Evolutionary conservation across 35 echinoderm and acorn worm species (phyloP).

Genomic region (Heliocidaris tuberculata): DNA sequence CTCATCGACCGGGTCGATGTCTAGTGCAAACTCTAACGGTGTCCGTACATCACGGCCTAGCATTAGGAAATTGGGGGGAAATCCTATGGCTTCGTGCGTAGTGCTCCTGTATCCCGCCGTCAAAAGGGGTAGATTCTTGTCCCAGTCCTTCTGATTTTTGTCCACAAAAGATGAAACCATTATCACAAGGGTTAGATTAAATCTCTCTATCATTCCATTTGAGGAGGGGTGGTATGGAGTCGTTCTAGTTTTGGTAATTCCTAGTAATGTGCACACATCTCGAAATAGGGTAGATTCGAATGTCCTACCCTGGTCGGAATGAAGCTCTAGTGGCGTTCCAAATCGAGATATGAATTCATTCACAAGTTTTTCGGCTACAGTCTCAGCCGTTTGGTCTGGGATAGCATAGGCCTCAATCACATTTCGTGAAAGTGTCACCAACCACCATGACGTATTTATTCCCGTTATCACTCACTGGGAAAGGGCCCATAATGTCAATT

Average conservation of each 20-base stretch:
- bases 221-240: too few relatives aligned
- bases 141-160: slow-evolving; percentile 65
- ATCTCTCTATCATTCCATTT: too few relatives aligned
- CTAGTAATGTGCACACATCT: slow-evolving; percentile 46
- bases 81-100: slow-evolving; percentile 54
- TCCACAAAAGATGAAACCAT: too few relatives aligned
- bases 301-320: slow-evolving; percentile 56
- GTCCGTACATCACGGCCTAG: slow-evolving; percentile 46
- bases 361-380: too few relatives aligned
- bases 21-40: slow-evolving; percentile 27
- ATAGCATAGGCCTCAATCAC: too few relatives aligned
- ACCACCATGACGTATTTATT: too few relatives aligned
- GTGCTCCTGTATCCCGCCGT: slow-evolving; percentile 26
- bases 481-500: too few relatives aligned
- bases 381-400: too few relatives aligned
- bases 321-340: slow-evolving; percentile 46
- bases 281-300: slow-evolving; percentile 59
- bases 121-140: slow-evolving; percentile 26
- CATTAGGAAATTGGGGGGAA: slow-evolving; percentile 54
- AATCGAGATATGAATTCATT: slow-evolving; percentile 54
- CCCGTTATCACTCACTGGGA: too few relatives aligned
- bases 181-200: too few relatives aligned
- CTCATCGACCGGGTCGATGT: background rate
- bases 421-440: too few relatives aligned
- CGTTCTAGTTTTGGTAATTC: too few relatives aligned